These are phyloP conservation scores for Sphyrna mokarran DNA, from an alignment of 2,113 vertebrate genomes.

Conservation along the genomic window DNA sequence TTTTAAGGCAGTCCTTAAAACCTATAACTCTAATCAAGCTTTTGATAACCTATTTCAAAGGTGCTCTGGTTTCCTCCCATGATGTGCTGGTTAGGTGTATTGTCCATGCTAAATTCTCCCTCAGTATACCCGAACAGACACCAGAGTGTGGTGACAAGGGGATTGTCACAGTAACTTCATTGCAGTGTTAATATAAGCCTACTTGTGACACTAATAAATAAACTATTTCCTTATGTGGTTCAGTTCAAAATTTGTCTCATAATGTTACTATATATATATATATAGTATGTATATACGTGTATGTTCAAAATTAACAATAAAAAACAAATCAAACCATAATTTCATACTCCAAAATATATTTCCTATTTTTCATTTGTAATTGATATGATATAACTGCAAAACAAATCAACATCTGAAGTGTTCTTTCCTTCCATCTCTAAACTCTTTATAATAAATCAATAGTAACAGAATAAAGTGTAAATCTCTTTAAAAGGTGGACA, in stretches of 20 bases:
- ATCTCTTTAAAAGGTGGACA: not conserved
- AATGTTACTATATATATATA: not conserved
- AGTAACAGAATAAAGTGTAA: not conserved
- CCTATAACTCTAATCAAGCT: not conserved
- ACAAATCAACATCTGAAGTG: not conserved
- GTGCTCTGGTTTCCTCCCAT: no score
- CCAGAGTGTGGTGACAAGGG: no score
- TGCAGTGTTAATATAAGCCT: no score
- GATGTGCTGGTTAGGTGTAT: no score
- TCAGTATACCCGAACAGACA: no score
- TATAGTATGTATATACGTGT: not conserved
- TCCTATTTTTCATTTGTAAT: not conserved
- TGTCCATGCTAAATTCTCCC: no score
- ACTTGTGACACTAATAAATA: no score
- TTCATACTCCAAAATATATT: not conserved
- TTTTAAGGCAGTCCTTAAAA: not conserved
- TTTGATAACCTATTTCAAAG: not conserved
- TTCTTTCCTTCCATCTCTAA: conserved; percentile 12
- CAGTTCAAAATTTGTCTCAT: not conserved
- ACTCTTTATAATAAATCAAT: conserved; percentile 33
- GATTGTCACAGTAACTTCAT: no score
- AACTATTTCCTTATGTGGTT: no score
- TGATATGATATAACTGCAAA: not conserved
- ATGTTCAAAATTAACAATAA: not conserved
- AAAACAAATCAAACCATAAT: not conserved